Conservation (phyloP, 2,888 invertebrate species). For the Drosophila demipolita region DNA sequence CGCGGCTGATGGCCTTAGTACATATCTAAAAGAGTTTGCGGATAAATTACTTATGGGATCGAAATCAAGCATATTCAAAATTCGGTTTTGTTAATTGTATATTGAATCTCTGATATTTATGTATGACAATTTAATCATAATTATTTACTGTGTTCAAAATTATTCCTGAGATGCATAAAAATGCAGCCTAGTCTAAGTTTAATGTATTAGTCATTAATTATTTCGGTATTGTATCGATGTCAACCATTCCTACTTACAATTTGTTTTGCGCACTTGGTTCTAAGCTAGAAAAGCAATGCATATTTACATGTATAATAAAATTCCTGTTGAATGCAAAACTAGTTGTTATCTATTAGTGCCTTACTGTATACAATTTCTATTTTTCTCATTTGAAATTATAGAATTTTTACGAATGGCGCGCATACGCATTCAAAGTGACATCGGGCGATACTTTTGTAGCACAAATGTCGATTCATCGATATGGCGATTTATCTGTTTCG, state of each 20-base stretch:
- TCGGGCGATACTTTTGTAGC: conserved; percentile 1
- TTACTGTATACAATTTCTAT: too few relatives aligned
- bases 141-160: conserved; percentile 68
- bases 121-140: conserved; percentile 31
- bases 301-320: conserved; percentile 64
- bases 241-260: conserved; percentile 73
- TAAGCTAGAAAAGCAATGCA: conserved; percentile 44
- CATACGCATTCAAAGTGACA: conserved; percentile 1
- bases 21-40: conserved; percentile 50
- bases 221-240: conserved; percentile 54
- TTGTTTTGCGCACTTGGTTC: conserved; percentile 71
- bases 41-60: conserved; percentile 15
- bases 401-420: neutral
- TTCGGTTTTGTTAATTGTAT: conserved; percentile 12
- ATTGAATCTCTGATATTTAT: conserved; percentile 41
- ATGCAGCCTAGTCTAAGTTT: conserved; percentile 64
- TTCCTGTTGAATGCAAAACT: conserved; percentile 59
- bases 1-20: conserved; percentile 50
- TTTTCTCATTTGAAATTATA: neutral
- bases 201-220: conserved; percentile 48
- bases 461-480: conserved; percentile 32
- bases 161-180: conserved; percentile 64
- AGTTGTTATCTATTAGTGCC: neutral
- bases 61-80: conserved; percentile 18
- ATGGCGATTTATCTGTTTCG: conserved; percentile 27